Base-by-base conservation (phyloP, 2,888 invertebrate species). In the Tromatobia lineatoria region DNA sequence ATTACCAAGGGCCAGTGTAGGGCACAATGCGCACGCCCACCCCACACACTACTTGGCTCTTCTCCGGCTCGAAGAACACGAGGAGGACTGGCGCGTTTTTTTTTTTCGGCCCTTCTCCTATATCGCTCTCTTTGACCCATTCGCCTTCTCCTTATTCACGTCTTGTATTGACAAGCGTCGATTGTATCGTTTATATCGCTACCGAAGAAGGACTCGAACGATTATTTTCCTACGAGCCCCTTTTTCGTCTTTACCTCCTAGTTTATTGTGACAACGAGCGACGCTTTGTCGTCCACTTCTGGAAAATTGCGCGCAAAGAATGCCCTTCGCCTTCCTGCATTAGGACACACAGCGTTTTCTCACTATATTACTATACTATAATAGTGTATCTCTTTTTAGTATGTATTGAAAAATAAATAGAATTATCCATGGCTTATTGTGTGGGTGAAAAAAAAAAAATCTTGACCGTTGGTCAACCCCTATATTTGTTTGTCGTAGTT, bases 131-230 rank as follows among this genome's bases (percentile, higher is more conserved):
- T 11, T 13, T 20, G 8, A 23, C 54, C 54, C 67, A 64, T 74
- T 42, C 57, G 76, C 86, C 85, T 85, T 80, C 82, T 82, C 75
- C 73, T 52, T 76, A 42, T 64, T 71, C 67, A 73, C 80, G 75
- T 85, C 82, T 83, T 88, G 89, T 87, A 91, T 89, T 86, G 89
- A 90, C 88, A 88, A 89, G 89, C 80, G 83, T 88, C 90, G 91
- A 92, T 92, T 91, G 90, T 91, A 90, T 91, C 92, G 89, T 90
- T 91, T 90, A 91, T 91, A 90, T 90, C 88, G 86, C 87, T 89
- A 88, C 87, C 89, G 80, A 85, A 85, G 83, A 75, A 80, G 73
- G 75, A 76, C 80, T 77, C 80, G 80, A 70, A 73, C 90, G 90
- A 90, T 92, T 91, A 90, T 90, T 89, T 89, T 85, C 83, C 66